Base-by-base conservation (phyloP, 2,888 invertebrate genomes). In the Hypomecis punctinalis region DNA sequence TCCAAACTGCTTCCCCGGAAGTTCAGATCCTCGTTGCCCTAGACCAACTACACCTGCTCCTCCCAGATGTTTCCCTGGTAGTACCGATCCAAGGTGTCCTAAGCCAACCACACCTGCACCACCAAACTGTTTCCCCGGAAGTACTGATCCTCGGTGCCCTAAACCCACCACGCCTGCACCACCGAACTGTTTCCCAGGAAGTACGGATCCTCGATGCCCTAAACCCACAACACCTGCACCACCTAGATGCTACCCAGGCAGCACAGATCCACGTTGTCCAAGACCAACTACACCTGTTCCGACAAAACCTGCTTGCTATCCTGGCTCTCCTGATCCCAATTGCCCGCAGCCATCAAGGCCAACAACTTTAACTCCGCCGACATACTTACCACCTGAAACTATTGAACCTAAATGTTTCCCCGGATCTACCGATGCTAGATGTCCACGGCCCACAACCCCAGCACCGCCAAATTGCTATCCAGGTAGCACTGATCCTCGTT, bases 101-200 rank as follows among this genome's bases (percentile, higher is more conserved):
- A 61, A 62, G 5, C 71, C 75, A 0, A 71, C 74, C 0, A 72
- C 74, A 0, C 68, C 70, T 7, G 61, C 72, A 3, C 66, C 76
- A 6, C 74, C 78, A 5, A 63, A 61, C 1, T 84, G 84, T 42
- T 80, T 75, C 66, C 83, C 83, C 13, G 88, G 88, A 5, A 82
- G 84, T 5, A 70, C 60, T 0, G 85, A 89, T 66, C 77, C 80
- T 0, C 45, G 82, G 6, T 83, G 82, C 56, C 79, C 76, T 8
- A 68, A 39, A 54, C 52, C 72, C 0, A 69, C 71, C 0, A 72
- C 69, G 9, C 74, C 78, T 0, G 73, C 72, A 5, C 71, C 75
- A 23, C 77, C 74, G 5, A 72, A 71, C 61, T 84, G 86, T 67
- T 85, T 82, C 75, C 88, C 87, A n/a, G 86, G 86, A 57, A 79